Percentiles rank a stretch among this genome's conserved stretches.
Evolutionary conservation across 2,113 vertebrate genomes (phyloP).

Genomic region (Sorex araneus): DNA sequence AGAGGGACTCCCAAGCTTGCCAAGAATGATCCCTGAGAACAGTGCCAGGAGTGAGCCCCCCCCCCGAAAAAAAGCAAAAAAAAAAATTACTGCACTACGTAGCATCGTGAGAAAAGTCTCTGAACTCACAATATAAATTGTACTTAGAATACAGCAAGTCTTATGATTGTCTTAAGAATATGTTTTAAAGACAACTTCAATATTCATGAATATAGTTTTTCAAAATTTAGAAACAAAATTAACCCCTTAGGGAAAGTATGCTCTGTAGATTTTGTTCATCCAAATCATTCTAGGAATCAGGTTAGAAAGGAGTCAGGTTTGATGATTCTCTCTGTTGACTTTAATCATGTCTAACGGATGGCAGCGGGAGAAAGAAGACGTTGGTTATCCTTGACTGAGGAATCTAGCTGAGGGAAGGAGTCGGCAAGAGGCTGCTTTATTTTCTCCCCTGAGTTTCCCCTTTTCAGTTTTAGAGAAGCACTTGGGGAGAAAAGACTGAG

Average conservation of each 20-base stretch:
- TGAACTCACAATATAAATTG: constrained; percentile 31
- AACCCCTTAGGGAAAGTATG: constrained; percentile 55
- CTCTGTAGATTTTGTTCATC: constrained; percentile 65
- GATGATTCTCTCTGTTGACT: constrained; percentile 62
- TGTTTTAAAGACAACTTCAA: constrained; percentile 44
- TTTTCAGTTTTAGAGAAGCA: constrained; percentile 47
- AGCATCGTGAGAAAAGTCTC: not conserved
- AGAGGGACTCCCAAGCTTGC: too few species aligned
- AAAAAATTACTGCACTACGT: not conserved
- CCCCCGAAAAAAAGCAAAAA: not conserved
- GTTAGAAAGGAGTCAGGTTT: constrained; percentile 60
- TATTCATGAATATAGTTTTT: constrained; percentile 69
- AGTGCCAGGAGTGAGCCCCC: too few species aligned
- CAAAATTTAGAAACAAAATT: constrained; percentile 62
- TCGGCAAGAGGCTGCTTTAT: not conserved
- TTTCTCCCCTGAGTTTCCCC: constrained; percentile 14
- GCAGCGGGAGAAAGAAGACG: not conserved
- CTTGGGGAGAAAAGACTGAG: not conserved
- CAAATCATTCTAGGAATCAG: constrained; percentile 74
- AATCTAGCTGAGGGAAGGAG: not conserved
- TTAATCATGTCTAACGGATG: constrained; percentile 55
- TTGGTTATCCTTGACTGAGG: not conserved
- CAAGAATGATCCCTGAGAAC: too few species aligned
- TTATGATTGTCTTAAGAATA: constrained; percentile 27
- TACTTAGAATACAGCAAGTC: constrained; percentile 33